Base-by-base conservation (phyloP, 2,888 invertebrate genomes). In the Euplexia lucipara region DNA sequence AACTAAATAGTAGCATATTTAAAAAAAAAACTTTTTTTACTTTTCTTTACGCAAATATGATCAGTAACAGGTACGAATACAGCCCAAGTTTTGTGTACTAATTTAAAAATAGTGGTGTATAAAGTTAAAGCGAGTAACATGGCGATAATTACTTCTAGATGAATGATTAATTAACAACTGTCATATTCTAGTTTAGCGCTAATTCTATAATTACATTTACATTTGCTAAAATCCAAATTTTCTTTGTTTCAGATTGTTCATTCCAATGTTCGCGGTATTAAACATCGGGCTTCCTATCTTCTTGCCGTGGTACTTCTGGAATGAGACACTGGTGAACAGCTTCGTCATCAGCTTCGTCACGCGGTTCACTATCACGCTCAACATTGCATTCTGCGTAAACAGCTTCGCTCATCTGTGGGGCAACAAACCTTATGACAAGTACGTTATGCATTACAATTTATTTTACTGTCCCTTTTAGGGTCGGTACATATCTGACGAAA, bases 371-470 rank as follows among this genome's bases (percentile, higher is more conserved):
- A 95, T 97, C 74, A 98, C 98, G 0, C 96, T 99, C 9, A 98
- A 99, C 92, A 97, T 98, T 78, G 99, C 99, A 1, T 99, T 98
- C 96, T 97, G 97, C 83, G 99, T 99, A n/a, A 99, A 99, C 91
- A 98, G 98, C 88, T 97, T 98, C 12, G 99, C 99, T 0, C 99
- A 99, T 89, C 96, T 98, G 96, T 99, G 97, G 96, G 99, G 99
- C n/a, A 97, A 97, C 81, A 97, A 97, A 86, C 99, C 99, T 0
- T 99, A 99, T 87, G 99, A 99, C 92, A 97, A 96, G 97, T 97
- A 87, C 91, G 95, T 20, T 51, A 18, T 2, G 32, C 30, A 6
- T 41, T 47, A 16, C n/a, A n/a, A n/a, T n/a, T 32, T 32, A 6
- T 18, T 12, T 9, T 20, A 6, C 12, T 42, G 12, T 18, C n/a